Conservation (phyloP, 35 echinoderm and acorn worm genomes). For the Stichopus chloronotus region DNA sequence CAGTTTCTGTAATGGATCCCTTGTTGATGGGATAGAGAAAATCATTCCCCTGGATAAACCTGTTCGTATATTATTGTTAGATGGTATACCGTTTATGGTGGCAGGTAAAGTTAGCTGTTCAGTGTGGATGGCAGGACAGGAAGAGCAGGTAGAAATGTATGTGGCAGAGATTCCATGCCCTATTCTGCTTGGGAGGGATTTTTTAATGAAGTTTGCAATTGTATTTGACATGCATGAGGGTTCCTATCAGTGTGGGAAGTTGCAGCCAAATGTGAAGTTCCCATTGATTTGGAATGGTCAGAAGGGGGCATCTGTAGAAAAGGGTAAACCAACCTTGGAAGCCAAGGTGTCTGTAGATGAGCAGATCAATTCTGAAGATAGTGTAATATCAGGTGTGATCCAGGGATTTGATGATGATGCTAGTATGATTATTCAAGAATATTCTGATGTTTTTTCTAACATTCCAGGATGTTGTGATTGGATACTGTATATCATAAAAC, state of each 20-base stretch:
- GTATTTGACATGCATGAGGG: not conserved
- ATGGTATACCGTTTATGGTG: not conserved
- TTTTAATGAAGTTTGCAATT: not conserved
- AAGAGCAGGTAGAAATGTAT: constrained; percentile 6
- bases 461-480: constrained; percentile 23
- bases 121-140: not conserved
- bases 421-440: not conserved
- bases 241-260: not conserved
- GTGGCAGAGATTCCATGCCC: not conserved
- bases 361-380: not conserved
- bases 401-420: not conserved
- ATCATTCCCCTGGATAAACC: constrained; percentile 5
- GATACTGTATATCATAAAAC: constrained; percentile 2
- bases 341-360: not conserved
- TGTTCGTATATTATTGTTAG: not conserved
- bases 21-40: not conserved
- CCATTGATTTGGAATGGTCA: constrained; percentile 2
- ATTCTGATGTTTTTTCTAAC: constrained; percentile 38
- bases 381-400: not conserved
- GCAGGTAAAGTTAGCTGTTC: not conserved
- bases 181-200: not conserved
- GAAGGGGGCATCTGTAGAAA: not conserved
- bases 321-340: not conserved
- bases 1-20: not conserved
- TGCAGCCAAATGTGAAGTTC: not conserved